A percentile compares a stretch with the other conserved stretches of the same genome.
Conservation (phyloP, 1,140 invertebrate species). For the Acromyrmex echinatior region DNA sequence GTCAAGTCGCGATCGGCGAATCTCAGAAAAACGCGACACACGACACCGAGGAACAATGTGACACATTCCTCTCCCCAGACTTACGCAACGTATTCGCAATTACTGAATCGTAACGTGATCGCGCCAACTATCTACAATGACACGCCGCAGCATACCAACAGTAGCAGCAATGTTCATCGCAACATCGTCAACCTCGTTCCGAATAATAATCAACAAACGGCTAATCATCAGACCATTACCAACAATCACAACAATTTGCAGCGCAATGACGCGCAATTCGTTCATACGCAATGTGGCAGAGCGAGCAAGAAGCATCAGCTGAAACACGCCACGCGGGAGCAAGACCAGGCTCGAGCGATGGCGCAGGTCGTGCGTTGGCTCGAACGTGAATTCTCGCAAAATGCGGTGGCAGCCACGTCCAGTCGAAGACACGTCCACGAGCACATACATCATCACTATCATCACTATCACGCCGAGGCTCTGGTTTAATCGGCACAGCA, state of each 20-base stretch:
- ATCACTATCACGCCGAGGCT: conserved; percentile 89
- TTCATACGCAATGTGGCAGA: conserved; percentile 77
- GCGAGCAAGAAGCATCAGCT: conserved; percentile 88
- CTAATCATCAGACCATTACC: conserved; percentile 64
- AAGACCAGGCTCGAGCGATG: conserved; percentile 91
- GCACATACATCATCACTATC: conserved; percentile 94
- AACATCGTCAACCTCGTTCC: conserved; percentile 60
- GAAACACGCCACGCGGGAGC: conserved; percentile 90
- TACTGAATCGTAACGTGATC: conserved; percentile 68
- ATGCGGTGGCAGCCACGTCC: conserved; percentile 77
- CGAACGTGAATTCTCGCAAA: conserved; percentile 87
- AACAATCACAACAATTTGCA: conserved; percentile 78
- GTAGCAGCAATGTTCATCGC: conserved; percentile 30
- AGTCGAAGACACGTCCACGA: conserved; percentile 90
- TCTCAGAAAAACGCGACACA: conserved; percentile 74
- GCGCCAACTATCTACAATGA: conserved; percentile 54
- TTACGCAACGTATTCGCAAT: conserved; percentile 75
- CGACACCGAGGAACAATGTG: conserved; percentile 60
- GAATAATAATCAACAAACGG: conserved; percentile 64
- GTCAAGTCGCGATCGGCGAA: conserved; percentile 76
- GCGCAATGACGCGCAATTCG: conserved; percentile 76
- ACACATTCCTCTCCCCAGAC: conserved; percentile 69
- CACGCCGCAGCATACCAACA: conserved; percentile 14
- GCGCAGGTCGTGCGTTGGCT: conserved; percentile 89
- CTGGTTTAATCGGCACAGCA: conserved; percentile 76